A percentile compares a stretch with the other conserved stretches of the same genome.
Conservation (phyloP, 2,113 vertebrate species). For the Baryphthengus martii region DNA sequence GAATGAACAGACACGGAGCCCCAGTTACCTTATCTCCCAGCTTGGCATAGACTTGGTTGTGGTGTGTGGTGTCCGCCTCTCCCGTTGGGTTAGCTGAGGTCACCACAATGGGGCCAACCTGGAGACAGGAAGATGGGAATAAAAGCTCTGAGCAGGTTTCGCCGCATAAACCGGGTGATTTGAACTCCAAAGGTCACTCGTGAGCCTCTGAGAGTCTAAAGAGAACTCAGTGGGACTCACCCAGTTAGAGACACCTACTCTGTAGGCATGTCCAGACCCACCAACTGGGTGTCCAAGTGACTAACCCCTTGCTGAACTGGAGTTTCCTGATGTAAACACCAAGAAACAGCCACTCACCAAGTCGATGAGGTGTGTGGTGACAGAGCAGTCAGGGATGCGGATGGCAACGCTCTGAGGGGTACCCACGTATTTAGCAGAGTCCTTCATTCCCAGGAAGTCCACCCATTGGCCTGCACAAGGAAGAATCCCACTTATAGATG, state of each 20-base stretch:
- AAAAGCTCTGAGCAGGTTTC: background rate
- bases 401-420: slow-evolving; percentile 86
- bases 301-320: background rate
- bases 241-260: background rate
- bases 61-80: slow-evolving; percentile 90
- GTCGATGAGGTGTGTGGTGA: slow-evolving; percentile 86
- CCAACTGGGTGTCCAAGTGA: background rate
- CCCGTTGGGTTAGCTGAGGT: slow-evolving; percentile 91
- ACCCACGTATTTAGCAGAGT: slow-evolving; percentile 84
- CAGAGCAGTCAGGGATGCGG: slow-evolving; percentile 85
- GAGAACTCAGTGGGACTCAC: background rate
- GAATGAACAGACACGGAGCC: background rate
- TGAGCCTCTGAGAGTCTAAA: background rate
- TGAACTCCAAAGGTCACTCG: background rate
- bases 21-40: slow-evolving; percentile 82
- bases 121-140: background rate
- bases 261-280: background rate
- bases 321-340: background rate
- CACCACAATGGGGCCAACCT: slow-evolving; percentile 89
- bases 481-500: background rate
- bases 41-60: slow-evolving; percentile 90
- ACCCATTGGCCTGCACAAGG: slow-evolving; percentile 80
- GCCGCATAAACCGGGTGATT: background rate
- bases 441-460: slow-evolving; percentile 83
- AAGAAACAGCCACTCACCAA: slow-evolving; percentile 63